Evolutionary conservation across 2,797 vertebrate species (phyloP), one percentile per base, ranked within the genome.

Genomic region (Crax fasciolata): DNA sequence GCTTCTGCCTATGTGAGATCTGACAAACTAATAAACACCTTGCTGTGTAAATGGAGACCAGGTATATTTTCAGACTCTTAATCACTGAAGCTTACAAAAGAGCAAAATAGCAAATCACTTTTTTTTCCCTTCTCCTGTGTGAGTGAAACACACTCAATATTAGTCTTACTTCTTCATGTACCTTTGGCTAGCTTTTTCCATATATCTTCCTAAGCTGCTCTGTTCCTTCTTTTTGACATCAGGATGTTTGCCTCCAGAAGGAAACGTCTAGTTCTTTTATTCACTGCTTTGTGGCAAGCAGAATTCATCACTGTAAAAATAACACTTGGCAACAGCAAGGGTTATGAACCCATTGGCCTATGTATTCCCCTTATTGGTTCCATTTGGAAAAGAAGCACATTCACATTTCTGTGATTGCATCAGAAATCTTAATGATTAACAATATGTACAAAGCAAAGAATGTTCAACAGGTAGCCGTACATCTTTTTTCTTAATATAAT

Each of bases 1-100:
- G 41, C 84, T 91, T 94, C 77, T 95, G 84, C 43, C 87, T 91
- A 77, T 87, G 89, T 89, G 91, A 95, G 81, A 87, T 93, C 77
- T 96, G 93, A 94, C 87, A 97, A 96, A 95, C 83, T 97, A 96
- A 95, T 96, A 94, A 96, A 97, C 96, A 96, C 83, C 96, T 95
- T 90, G 91, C 94, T 77, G 85, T 93, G 90, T 93, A 96, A 97
- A 96, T 93, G 87, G 93, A 93, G 93, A 93, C 90, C 63, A 88
- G 77, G 80, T 94, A 90, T 90, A 89, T 93, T 94, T 95, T 93
- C 85, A 95, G 77, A 76, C 74, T 84, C 59, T 82, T 95, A 96
- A 91, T 94, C 94, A 96, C 74, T 90, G 93, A 86, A 90, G 93
- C 90, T 89, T 86, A 87, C 57, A 76, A 86, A 75, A 84, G 74